Conservation (phyloP, 2,888 invertebrate genomes). For the Rotaria socialis region DNA sequence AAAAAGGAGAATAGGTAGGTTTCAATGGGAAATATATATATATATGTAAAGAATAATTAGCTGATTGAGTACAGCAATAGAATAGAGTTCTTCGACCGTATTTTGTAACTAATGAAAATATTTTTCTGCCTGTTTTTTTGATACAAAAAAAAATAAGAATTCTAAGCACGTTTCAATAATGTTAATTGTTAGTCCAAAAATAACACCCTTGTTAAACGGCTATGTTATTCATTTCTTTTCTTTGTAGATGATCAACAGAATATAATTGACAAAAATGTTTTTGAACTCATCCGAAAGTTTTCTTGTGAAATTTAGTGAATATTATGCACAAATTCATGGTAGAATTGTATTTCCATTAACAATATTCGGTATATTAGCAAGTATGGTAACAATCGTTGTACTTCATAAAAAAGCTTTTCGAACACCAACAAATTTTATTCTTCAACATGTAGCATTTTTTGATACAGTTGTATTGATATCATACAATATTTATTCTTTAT, state of each 20-base stretch:
- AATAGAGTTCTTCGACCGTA: neutral
- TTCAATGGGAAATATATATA: neutral
- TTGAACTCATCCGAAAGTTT: neutral
- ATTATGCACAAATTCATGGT: slow-evolving; percentile 32
- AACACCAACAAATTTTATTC: slow-evolving; percentile 15
- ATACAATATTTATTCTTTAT: slow-evolving; percentile 34
- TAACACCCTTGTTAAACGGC: neutral
- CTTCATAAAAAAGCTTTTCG: slow-evolving; percentile 5
- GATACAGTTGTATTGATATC: slow-evolving; percentile 25
- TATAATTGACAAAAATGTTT: neutral
- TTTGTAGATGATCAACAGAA: neutral
- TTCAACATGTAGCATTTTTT: slow-evolving; percentile 17
- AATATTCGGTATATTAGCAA: slow-evolving; percentile 12
- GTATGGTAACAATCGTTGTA: slow-evolving; percentile 2
- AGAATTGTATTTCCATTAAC: slow-evolving; percentile 32
- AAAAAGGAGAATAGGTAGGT: neutral
- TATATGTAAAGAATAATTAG: neutral
- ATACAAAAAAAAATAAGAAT: neutral
- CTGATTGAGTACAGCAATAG: neutral
- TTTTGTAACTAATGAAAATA: neutral
- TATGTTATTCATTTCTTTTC: neutral
- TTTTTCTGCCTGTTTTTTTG: neutral
- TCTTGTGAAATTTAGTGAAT: neutral
- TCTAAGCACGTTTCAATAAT: neutral
- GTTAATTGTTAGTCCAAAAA: neutral